A percentile compares a stretch with the other conserved stretches of the same genome.
Conservation (phyloP, 2,113 vertebrate species). For the Ondatra zibethicus region DNA sequence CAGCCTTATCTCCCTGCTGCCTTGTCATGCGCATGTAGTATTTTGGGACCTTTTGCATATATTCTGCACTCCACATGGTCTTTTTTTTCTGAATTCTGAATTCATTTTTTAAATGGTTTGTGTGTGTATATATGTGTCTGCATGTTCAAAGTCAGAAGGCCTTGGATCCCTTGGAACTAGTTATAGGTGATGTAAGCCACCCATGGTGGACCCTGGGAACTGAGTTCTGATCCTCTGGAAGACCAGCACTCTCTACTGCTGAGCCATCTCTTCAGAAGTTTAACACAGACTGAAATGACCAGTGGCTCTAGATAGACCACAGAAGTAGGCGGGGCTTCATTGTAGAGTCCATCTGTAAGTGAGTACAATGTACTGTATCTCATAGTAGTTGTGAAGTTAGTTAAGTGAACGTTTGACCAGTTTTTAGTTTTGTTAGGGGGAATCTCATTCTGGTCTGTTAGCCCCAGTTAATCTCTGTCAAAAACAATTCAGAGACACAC, state of each 20-base stretch:
- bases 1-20: not conserved
- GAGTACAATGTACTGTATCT: not conserved
- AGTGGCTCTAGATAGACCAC: not conserved
- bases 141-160: not conserved
- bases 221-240: not conserved
- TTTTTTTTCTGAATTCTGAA: not conserved
- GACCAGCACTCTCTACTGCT: not conserved
- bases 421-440: not conserved
- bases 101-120: not conserved
- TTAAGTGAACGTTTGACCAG: not conserved
- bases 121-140: not conserved
- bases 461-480: not conserved
- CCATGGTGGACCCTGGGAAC: not conserved
- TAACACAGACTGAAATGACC: constrained; percentile 19
- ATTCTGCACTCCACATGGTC: not conserved
- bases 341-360: not conserved
- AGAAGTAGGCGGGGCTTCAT: not conserved
- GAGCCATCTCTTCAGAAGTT: not conserved
- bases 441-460: not conserved
- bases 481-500: not conserved
- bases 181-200: not conserved
- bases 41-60: not conserved
- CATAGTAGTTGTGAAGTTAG: not conserved
- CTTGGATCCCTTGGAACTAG: not conserved
- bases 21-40: not conserved